Base-by-base conservation (phyloP, 2,888 invertebrate genomes). In the Melieria crassipennis region DNA sequence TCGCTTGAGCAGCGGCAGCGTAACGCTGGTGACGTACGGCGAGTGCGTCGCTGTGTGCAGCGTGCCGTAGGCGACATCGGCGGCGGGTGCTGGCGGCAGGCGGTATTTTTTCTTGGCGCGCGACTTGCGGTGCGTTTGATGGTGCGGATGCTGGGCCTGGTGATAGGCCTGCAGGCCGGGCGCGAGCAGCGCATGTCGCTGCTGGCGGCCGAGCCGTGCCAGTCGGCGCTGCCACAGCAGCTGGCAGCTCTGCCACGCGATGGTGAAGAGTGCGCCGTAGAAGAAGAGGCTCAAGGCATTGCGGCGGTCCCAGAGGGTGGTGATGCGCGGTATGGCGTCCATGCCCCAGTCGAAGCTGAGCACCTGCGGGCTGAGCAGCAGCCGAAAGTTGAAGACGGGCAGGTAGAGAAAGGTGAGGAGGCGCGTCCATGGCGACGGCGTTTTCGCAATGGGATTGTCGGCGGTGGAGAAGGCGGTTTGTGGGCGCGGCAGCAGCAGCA, bases 271-370 rank as follows among this genome's bases (percentile, higher is more conserved):
- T 81, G 86, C 87, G 83, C 88, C 87, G 87, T 97, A 98, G 84
- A 98, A 93, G 73, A 91, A 87, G 42, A 92, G 82, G 4, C 95
- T 92, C 75, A 91, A 89, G 70, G 94, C 84, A 86, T 96, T 96
- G 76, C 98, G 90, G 5, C 89, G 88, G 86, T 99, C 98, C 80
- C 91, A 88, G 16, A 95, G 79, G 46, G 91, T 90, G 63, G 92
- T 92, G 78, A 99, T 91, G 74, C 95, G 90, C 7, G 97, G 96
- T 81, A 99, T 92, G 1, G 98, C 93, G 80, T 97, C 97, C 98
- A 99, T 98, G 45, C 98, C 97, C 99, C 98, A 99, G 88, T 99
- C 98, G 88, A 98, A 99, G 86, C 97, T 97, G 69, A 99, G 89
- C 78, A 92, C 92, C 79, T 91, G 91, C 6, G 98, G 98, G 86